Conservation (phyloP, 2,113 vertebrate genomes). For the Mus spicilegus region DNA sequence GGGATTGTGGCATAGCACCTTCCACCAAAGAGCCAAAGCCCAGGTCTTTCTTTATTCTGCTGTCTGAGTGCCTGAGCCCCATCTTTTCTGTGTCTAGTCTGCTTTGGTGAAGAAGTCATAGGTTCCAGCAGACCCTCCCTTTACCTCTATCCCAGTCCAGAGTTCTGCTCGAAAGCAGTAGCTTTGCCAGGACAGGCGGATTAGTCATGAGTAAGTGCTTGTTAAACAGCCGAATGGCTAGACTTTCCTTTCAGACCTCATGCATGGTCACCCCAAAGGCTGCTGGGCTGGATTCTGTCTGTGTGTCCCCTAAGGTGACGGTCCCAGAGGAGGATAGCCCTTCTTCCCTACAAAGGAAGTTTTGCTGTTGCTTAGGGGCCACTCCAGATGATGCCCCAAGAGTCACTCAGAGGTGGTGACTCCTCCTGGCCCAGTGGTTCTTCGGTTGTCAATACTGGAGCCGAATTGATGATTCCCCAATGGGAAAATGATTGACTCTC, state of each 20-base stretch:
- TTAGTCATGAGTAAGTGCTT: background rate
- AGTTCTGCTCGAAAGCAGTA: too few species aligned
- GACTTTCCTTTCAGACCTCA: background rate
- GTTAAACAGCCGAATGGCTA: background rate
- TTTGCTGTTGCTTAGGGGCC: constrained; percentile 49
- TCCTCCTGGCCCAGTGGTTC: background rate
- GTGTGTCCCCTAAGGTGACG: background rate
- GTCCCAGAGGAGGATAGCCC: rapidly evolving
- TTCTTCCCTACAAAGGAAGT: background rate
- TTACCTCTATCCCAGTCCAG: background rate
- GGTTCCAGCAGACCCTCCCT: background rate
- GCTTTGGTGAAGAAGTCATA: rapidly evolving
- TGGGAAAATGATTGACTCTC: constrained; percentile 70
- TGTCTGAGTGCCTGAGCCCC: rapidly evolving
- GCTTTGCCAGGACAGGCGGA: too few species aligned
- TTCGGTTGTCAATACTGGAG: constrained; percentile 31
- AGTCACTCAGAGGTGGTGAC: rapidly evolving
- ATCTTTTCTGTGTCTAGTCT: background rate
- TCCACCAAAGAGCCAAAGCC: background rate
- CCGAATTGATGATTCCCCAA: constrained; percentile 55
- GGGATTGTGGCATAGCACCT: background rate
- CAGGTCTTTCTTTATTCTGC: background rate
- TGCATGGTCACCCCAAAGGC: background rate
- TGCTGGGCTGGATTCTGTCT: background rate
- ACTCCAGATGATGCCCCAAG: background rate